A percentile compares a stretch with the other conserved stretches of the same genome.
phyloP scores from a whole-genome alignment of 1,140 invertebrate genomes.

The Trypoxylus dichotomus region DNA sequence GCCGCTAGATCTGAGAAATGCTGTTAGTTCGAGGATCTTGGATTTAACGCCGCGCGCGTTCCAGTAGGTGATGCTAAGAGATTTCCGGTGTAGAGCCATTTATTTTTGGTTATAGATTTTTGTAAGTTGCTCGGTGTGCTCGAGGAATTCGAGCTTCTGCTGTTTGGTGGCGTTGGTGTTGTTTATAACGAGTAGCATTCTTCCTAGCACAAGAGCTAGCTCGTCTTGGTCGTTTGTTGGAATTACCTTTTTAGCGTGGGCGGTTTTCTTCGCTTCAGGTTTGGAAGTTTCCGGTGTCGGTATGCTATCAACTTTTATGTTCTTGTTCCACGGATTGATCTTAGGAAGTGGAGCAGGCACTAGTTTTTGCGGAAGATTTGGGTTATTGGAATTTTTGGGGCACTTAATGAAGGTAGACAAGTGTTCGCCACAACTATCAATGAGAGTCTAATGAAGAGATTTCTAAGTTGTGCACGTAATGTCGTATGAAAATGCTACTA shows the following conservation, averaged over 20 bases:
- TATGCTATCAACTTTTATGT: too few relatives aligned
- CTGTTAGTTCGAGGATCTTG: neutral
- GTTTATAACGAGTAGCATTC: neutral
- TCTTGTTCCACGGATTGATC: neutral
- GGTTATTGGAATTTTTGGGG: slow-evolving; percentile 25
- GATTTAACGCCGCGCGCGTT: neutral
- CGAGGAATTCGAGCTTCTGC: neutral
- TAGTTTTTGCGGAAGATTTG: neutral
- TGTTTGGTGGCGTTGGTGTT: neutral
- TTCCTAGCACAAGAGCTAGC: too few relatives aligned
- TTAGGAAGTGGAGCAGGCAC: neutral
- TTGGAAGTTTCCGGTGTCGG: too few relatives aligned
- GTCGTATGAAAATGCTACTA: too few relatives aligned
- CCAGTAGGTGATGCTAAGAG: neutral
- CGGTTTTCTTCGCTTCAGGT: too few relatives aligned
- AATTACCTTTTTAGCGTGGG: neutral
- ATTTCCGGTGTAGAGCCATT: neutral
- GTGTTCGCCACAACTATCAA: slow-evolving; percentile 41
- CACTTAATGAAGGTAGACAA: slow-evolving; percentile 49
- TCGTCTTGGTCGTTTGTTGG: too few relatives aligned
- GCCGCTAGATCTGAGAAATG: neutral
- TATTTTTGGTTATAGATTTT: neutral
- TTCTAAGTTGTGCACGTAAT: neutral
- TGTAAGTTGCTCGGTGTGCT: neutral
- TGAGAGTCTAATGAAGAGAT: too few relatives aligned